These are phyloP conservation scores for Apteryx mantelli DNA, from an alignment of 2,113 vertebrate genomes.

Conservation along the genomic window DNA sequence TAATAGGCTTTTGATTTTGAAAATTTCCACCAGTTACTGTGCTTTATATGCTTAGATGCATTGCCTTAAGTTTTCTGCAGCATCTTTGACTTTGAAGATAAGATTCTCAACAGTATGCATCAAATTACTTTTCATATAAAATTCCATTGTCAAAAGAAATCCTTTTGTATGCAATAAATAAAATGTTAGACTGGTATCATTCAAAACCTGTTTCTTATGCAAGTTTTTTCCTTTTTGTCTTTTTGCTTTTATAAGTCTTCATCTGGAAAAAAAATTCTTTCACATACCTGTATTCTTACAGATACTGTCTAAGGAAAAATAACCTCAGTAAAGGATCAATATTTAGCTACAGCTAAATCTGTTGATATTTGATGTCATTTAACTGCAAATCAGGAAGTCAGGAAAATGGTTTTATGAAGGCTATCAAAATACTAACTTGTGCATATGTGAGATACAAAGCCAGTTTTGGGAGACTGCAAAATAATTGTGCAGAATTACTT, in stretches of 20 bases:
- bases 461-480: accelerated
- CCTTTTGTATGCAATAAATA: constrained; percentile 76
- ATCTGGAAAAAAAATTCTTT: not conserved
- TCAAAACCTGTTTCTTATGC: not conserved
- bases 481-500: not conserved
- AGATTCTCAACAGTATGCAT: constrained; percentile 65
- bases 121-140: constrained; percentile 67
- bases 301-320: not conserved
- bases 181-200: constrained; percentile 61
- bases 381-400: too few species aligned
- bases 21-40: constrained; percentile 61
- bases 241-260: not conserved
- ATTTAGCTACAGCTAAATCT: not conserved
- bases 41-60: constrained; percentile 73
- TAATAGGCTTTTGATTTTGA: constrained; percentile 44
- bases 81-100: constrained; percentile 53
- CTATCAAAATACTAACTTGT: too few species aligned
- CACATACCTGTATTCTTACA: accelerated
- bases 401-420: not conserved
- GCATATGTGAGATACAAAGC: accelerated
- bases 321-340: not conserved
- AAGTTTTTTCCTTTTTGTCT: not conserved
- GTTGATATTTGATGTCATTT: not conserved
- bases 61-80: constrained; percentile 71
- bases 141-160: constrained; percentile 65